Evolutionary conservation across 2,113 vertebrate species (phyloP).

Genomic region (Dascyllus trimaculatus): DNA sequence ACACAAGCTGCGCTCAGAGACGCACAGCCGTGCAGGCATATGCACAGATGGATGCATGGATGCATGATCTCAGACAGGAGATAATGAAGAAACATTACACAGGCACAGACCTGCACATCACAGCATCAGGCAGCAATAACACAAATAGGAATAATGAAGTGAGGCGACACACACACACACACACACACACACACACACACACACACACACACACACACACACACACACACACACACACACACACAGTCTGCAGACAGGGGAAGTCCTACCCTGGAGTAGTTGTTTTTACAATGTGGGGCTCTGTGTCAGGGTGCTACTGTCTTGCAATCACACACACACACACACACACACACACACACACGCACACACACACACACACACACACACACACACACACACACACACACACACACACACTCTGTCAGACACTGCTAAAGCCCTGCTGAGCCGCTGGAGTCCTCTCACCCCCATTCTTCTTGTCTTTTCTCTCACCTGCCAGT

Average conservation of each 20-base stretch:
- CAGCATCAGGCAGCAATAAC: slow-evolving; percentile 18
- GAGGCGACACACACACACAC: no score
- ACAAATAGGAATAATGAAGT: slow-evolving; percentile 39
- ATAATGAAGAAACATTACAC: slow-evolving; percentile 33
- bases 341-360: neutral
- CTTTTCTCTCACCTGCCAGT: slow-evolving; percentile 26
- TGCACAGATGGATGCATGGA: slow-evolving; percentile 55
- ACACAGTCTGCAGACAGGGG: slow-evolving; percentile 12
- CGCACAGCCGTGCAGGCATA: slow-evolving; percentile 47
- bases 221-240: no score
- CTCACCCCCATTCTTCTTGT: slow-evolving; percentile 4
- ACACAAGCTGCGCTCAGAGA: slow-evolving; percentile 47
- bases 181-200: no score
- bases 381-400: slow-evolving; percentile 10
- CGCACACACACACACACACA: slow-evolving; percentile 9
- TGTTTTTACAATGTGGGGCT: slow-evolving; percentile 13
- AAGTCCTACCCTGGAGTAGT: slow-evolving; percentile 34
- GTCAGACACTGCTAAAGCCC: neutral
- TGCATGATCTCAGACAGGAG: slow-evolving; percentile 38
- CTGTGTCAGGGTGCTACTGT: slow-evolving; percentile 25
- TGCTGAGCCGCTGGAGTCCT: neutral
- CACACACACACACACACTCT: slow-evolving; percentile 16
- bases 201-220: no score
- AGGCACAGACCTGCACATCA: slow-evolving; percentile 47
- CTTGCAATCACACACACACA: slow-evolving; percentile 1